Conservation (phyloP, 2,888 invertebrate species). For the Philaethria dido region DNA sequence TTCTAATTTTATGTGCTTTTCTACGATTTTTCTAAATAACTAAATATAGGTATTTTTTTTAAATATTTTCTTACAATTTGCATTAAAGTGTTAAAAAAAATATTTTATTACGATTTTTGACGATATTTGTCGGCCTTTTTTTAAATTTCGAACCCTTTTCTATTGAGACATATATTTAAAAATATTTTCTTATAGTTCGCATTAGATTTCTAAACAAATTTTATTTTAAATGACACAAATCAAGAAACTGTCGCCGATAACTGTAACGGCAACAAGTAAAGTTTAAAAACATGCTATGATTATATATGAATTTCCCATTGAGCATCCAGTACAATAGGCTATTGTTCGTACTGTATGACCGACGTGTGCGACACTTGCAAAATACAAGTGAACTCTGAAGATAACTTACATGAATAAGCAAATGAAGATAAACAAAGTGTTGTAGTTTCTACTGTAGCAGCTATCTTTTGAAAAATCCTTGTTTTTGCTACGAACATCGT, state of each 20-base stretch:
- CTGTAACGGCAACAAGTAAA: neutral
- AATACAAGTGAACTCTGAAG: slow-evolving; percentile 29
- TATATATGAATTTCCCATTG: slow-evolving; percentile 31
- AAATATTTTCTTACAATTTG: no score
- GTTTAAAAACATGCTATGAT: slow-evolving; percentile 26
- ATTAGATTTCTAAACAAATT: no score
- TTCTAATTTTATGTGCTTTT: neutral
- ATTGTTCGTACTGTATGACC: slow-evolving; percentile 35
- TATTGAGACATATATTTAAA: no score
- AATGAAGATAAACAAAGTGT: slow-evolving; percentile 2
- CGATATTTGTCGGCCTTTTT: no score
- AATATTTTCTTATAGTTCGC: no score
- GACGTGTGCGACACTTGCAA: slow-evolving; percentile 33
- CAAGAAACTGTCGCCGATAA: no score
- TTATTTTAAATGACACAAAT: neutral
- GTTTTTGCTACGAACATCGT: neutral
- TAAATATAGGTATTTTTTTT: no score
- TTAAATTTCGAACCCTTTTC: no score
- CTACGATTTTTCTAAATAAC: neutral
- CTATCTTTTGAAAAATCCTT: neutral
- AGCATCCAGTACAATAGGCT: slow-evolving; percentile 31
- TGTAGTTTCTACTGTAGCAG: neutral
- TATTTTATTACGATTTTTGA: no score
- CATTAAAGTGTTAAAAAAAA: no score
- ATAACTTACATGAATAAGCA: slow-evolving; percentile 14